These are phyloP conservation scores for Pelobates cultripes DNA, from an alignment of 2,797 vertebrate genomes.

Conservation along the genomic window DNA sequence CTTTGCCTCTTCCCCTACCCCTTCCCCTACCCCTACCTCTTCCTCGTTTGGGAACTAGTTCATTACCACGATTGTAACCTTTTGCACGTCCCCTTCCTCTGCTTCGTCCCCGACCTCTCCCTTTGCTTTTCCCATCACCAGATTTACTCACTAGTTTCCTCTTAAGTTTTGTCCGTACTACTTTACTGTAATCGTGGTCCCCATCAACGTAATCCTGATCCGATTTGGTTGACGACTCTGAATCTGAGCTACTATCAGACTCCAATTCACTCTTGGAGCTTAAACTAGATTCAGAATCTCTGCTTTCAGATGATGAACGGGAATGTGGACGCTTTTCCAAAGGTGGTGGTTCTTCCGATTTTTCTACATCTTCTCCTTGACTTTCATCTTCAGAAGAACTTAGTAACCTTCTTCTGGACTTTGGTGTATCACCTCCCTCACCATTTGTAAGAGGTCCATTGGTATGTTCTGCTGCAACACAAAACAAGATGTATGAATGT, in stretches of 20 bases:
- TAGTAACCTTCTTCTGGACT: conserved; percentile 71
- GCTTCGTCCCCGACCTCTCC: conserved; percentile 72
- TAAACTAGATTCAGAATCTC: conserved; percentile 72
- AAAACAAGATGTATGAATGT: conserved; percentile 18
- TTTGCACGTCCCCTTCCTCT: conserved; percentile 69
- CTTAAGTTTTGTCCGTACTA: conserved; percentile 77
- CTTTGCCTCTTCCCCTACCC: conserved; percentile 70
- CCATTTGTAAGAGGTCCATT: conserved; percentile 80
- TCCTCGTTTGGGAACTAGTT: conserved; percentile 70
- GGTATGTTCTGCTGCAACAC: conserved; percentile 68
- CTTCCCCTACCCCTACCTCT: conserved; percentile 69
- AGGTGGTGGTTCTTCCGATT: conserved; percentile 72
- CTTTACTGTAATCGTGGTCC: conserved; percentile 97
- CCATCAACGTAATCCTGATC: conserved; percentile 91
- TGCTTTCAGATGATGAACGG: conserved; percentile 81
- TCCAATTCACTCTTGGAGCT: conserved; percentile 68
- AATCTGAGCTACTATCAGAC: conserved; percentile 75
- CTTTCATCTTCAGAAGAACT: conserved; percentile 72
- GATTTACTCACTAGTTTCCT: conserved; percentile 69
- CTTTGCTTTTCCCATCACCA: conserved; percentile 67
- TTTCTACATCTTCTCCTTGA: conserved; percentile 61
- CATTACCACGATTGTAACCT: conserved; percentile 69
- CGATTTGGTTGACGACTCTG: conserved; percentile 77
- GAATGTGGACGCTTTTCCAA: conserved; percentile 62
- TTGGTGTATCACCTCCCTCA: conserved; percentile 70